Percentiles rank a stretch among this genome's conserved stretches.
Conservation (phyloP, 2,888 invertebrate species). For the Perdita meconis region DNA sequence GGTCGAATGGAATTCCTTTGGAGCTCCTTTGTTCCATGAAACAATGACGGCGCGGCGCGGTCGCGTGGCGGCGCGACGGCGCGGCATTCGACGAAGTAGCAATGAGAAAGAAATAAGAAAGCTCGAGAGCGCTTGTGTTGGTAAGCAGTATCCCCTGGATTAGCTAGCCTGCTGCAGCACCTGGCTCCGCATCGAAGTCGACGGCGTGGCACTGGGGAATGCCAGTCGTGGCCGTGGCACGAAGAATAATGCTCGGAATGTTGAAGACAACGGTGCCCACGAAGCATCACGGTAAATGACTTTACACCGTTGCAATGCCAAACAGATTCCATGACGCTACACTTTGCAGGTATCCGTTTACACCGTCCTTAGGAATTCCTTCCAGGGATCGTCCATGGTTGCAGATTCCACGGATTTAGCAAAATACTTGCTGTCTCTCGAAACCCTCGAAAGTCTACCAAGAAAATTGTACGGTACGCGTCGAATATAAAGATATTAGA, state of each 20-base stretch:
- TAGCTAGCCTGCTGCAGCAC: conserved; percentile 42
- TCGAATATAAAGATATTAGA: too few relatives aligned
- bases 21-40: conserved; percentile 38
- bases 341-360: not conserved
- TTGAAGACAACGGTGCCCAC: conserved; percentile 39
- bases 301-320: conserved; percentile 40
- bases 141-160: conserved; percentile 61
- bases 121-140: conserved; percentile 44
- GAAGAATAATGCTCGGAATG: conserved; percentile 60
- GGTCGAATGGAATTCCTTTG: conserved; percentile 41
- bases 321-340: conserved; percentile 22
- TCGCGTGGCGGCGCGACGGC: too few relatives aligned
- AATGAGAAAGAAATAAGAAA: conserved; percentile 6
- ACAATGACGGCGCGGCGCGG: too few relatives aligned
- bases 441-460: too few relatives aligned
- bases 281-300: conserved; percentile 57
- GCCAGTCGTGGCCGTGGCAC: conserved; percentile 21
- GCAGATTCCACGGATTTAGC: too few relatives aligned
- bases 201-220: conserved; percentile 54
- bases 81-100: conserved; percentile 9
- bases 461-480: too few relatives aligned
- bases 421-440: too few relatives aligned
- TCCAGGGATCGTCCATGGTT: too few relatives aligned
- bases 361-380: too few relatives aligned
- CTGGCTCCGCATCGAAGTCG: conserved; percentile 38